These are phyloP conservation scores for Tetragnatha versicolor DNA, from an alignment of 1,140 invertebrate species.

Conservation along the genomic window DNA sequence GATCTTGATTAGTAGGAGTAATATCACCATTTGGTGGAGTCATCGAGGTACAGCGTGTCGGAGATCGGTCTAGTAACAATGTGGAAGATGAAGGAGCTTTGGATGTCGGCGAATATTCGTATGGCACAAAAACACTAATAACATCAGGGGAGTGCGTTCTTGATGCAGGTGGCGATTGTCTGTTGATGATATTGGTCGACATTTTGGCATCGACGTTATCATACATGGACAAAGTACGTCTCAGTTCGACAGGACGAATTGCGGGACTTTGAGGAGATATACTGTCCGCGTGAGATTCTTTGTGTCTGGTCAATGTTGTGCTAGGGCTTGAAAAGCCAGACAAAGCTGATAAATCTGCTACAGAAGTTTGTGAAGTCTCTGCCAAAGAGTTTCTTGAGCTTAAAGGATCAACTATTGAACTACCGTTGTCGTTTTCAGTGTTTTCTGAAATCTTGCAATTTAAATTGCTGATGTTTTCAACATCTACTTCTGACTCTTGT, in stretches of 20 bases:
- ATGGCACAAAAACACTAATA: slow-evolving; percentile 78
- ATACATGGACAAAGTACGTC: slow-evolving; percentile 58
- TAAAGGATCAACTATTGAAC: slow-evolving; percentile 69
- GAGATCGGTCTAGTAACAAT: slow-evolving; percentile 38
- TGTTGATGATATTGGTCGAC: slow-evolving; percentile 24
- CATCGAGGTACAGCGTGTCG: slow-evolving; percentile 30
- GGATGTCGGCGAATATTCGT: slow-evolving; percentile 59
- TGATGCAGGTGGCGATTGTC: slow-evolving; percentile 42
- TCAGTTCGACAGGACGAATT: slow-evolving; percentile 25
- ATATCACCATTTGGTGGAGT: slow-evolving; percentile 55
- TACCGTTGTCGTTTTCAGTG: slow-evolving; percentile 73
- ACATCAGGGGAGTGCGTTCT: slow-evolving; percentile 66
- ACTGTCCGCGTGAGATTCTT: slow-evolving; percentile 32
- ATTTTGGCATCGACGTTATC: slow-evolving; percentile 61
- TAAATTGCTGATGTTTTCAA: slow-evolving; percentile 42
- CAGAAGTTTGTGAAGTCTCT: slow-evolving; percentile 82
- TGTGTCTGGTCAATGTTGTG: slow-evolving; percentile 56
- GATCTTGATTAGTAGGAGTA: slow-evolving; percentile 55
- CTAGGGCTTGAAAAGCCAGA: slow-evolving; percentile 64
- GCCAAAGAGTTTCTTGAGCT: slow-evolving; percentile 77
- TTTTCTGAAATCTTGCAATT: slow-evolving; percentile 72
- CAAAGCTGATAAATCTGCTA: slow-evolving; percentile 80
- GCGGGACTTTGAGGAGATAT: slow-evolving; percentile 45
- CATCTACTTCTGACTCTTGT: slow-evolving; percentile 34
- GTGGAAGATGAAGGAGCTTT: slow-evolving; percentile 48